Evolutionary conservation across 1,140 invertebrate species (phyloP).

Genomic region (Ptiloglossa arizonensis): DNA sequence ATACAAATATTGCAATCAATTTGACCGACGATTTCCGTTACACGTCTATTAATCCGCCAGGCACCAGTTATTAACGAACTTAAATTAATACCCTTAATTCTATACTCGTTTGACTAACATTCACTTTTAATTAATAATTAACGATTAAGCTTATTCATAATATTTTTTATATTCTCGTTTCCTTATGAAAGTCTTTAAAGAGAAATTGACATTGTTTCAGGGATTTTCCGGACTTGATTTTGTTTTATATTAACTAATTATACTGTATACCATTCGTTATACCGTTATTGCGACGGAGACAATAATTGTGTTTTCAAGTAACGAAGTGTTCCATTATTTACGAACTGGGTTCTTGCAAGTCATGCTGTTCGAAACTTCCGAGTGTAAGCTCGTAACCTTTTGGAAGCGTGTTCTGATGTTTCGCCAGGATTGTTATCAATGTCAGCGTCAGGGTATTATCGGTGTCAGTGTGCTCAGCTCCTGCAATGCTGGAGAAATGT

Average conservation of each 20-base stretch:
- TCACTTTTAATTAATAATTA: slow-evolving; percentile 3
- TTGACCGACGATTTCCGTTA: slow-evolving; percentile 3
- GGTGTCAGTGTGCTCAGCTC: too few species aligned
- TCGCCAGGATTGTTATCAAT: too few species aligned
- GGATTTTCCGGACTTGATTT: slow-evolving; percentile 44
- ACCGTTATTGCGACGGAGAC: too few species aligned
- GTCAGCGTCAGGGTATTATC: too few species aligned
- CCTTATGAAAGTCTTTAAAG: slow-evolving; percentile 33
- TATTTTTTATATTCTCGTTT: neutral
- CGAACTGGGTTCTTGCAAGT: too few species aligned
- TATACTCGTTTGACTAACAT: neutral
- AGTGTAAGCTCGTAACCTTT: too few species aligned
- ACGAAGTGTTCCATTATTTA: too few species aligned
- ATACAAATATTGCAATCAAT: slow-evolving; percentile 40
- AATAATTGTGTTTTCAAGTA: too few species aligned
- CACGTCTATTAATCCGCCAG: slow-evolving; percentile 5
- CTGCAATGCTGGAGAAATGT: too few species aligned
- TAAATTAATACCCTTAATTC: slow-evolving; percentile 19
- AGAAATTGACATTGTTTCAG: slow-evolving; percentile 50
- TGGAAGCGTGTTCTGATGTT: too few species aligned
- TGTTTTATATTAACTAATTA: neutral
- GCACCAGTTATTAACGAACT: slow-evolving; percentile 31
- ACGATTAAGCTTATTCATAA: slow-evolving; percentile 17
- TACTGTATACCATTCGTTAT: too few species aligned
- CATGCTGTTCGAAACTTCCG: too few species aligned